Conservation (phyloP, 2,113 vertebrate genomes). For the mouse (Mus musculus) region GRCm39 chr11:81422001-81422500, state of each 20-base stretch:
- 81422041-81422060: too few relatives aligned
- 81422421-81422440: not conserved
- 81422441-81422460: not conserved
- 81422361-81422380: not conserved
- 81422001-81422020: not conserved
- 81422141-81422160: not conserved
- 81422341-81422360: not conserved
- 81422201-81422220: not conserved
- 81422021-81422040: not conserved
- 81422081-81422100: too few relatives aligned
- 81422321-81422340: not conserved
- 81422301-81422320: not conserved
- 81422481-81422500: slow-evolving; percentile 46
- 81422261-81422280: not conserved
- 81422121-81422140: not conserved
- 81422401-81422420: not conserved
- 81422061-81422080: not conserved
- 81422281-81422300: not conserved
- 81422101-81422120: not conserved
- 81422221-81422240: not conserved
- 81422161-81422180: not conserved
- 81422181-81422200: not conserved
- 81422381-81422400: not conserved
- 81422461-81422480: not conserved
- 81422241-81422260: not conserved